A percentile compares a stretch with the other conserved stretches of the same genome.
phyloP scores from a whole-genome alignment of 1,140 invertebrate genomes.

The Drosophila persimilis region DNA sequence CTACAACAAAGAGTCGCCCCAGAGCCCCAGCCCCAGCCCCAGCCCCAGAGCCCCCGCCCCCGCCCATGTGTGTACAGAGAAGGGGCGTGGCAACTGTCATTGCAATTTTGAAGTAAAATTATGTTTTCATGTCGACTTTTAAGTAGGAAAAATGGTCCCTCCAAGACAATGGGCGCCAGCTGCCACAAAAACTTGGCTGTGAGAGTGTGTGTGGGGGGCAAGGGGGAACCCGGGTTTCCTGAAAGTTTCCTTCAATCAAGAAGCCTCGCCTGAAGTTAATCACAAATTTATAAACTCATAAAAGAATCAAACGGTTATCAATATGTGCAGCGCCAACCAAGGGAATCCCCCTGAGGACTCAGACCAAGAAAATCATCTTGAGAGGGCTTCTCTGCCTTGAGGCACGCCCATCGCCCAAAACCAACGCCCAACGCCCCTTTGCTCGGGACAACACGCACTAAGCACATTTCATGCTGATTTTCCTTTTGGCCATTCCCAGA shows the following conservation, averaged over 20 bases:
- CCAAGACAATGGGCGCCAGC: constrained; percentile 62
- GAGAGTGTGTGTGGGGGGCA: too few relatives aligned
- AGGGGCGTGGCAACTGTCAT: constrained; percentile 74
- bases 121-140: constrained; percentile 78
- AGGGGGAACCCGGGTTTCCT: neutral
- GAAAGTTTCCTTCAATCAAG: constrained; percentile 43
- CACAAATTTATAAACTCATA: constrained; percentile 81
- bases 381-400: neutral
- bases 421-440: constrained; percentile 7
- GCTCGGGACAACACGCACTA: constrained; percentile 39
- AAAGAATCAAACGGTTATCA: constrained; percentile 81
- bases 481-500: constrained; percentile 59
- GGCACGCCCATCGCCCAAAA: constrained; percentile 15
- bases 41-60: neutral
- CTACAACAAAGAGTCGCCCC: constrained; percentile 31
- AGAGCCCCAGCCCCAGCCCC: neutral
- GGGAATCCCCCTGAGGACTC: constrained; percentile 28
- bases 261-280: constrained; percentile 56
- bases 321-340: constrained; percentile 54
- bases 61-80: constrained; percentile 47
- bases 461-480: constrained; percentile 79
- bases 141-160: constrained; percentile 51
- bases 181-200: constrained; percentile 26
- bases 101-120: constrained; percentile 78
- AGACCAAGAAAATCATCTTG: constrained; percentile 5